These are phyloP conservation scores for Centropus unirufus DNA, from an alignment of 2,113 vertebrate genomes.

Conservation along the genomic window DNA sequence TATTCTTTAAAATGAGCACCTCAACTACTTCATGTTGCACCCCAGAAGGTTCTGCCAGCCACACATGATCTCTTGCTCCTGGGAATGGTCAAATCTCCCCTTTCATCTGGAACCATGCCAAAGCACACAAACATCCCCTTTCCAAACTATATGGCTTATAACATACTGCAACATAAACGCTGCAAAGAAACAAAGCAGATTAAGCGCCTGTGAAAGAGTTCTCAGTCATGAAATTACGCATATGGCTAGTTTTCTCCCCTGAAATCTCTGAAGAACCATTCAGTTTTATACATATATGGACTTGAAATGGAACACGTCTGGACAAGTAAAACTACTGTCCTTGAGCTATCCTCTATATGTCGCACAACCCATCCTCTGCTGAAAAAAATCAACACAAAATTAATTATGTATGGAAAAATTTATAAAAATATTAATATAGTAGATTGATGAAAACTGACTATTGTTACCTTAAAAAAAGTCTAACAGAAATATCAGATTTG, in stretches of 20 bases:
- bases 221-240: neutral
- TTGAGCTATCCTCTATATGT: neutral
- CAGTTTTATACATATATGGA: neutral
- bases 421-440: neutral
- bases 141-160: neutral
- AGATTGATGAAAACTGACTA: neutral
- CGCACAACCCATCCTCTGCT: neutral
- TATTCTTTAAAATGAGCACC: neutral
- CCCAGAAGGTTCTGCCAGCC: neutral
- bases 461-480: neutral
- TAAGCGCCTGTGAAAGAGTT: neutral
- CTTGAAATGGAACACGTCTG: neutral
- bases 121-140: neutral
- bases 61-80: neutral
- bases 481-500: neutral
- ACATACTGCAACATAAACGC: neutral
- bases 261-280: neutral
- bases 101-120: neutral
- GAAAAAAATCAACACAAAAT: neutral
- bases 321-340: neutral
- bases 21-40: neutral
- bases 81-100: neutral
- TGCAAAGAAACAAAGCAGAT: neutral
- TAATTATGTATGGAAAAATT: neutral
- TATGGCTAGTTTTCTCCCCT: fast-evolving